These are phyloP conservation scores for Cuculus canorus DNA, from an alignment of 2,797 vertebrate genomes.

Conservation along the genomic window DNA sequence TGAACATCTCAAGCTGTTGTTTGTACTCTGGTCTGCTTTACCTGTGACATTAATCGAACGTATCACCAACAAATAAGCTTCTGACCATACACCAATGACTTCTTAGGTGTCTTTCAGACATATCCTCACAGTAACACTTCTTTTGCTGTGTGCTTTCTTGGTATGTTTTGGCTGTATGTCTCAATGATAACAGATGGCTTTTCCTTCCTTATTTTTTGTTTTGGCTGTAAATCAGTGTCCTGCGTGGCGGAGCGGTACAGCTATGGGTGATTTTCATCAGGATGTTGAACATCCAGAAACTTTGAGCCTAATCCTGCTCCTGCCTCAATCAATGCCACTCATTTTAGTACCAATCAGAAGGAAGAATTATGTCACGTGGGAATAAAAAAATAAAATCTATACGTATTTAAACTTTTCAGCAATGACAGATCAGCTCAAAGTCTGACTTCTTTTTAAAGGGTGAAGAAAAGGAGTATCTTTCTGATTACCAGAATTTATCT, in stretches of 20 bases:
- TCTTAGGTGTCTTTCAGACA: background rate
- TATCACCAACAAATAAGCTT: background rate
- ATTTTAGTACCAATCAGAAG: background rate
- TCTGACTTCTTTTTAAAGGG: background rate
- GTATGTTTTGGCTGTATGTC: background rate
- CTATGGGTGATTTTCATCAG: background rate
- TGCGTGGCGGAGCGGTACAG: background rate
- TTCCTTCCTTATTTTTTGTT: background rate
- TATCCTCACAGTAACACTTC: background rate
- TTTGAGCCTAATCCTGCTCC: background rate
- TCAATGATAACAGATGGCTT: background rate
- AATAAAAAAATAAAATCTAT: background rate
- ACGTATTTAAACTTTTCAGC: background rate
- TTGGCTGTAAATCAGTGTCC: background rate
- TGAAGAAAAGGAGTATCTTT: background rate
- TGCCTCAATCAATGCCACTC: fast-evolving
- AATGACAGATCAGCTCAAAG: background rate
- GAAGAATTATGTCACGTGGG: background rate
- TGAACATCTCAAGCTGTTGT: background rate
- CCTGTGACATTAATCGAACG: background rate
- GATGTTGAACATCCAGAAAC: background rate
- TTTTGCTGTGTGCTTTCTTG: background rate
- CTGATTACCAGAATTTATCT: background rate
- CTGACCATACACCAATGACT: background rate
- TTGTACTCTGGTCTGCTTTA: background rate